Conservation (phyloP, 2,888 invertebrate species). For the Leptinotarsa peninsularis region DNA sequence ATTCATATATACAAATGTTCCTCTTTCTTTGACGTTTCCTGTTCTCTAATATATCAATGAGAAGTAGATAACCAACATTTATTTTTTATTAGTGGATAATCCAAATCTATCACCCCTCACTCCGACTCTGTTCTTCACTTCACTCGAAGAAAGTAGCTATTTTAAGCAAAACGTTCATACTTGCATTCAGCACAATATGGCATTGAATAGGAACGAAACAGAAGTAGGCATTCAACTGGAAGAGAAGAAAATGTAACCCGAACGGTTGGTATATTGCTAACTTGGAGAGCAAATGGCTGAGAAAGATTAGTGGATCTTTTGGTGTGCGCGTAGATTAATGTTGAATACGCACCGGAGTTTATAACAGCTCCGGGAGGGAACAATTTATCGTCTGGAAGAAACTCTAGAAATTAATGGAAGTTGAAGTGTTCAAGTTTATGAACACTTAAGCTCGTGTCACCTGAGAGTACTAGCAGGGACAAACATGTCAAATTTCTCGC, state of each 20-base stretch:
- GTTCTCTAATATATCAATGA: no score
- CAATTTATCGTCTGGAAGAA: conserved; percentile 4
- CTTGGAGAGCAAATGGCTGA: neutral
- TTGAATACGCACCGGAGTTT: neutral
- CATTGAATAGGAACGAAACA: neutral
- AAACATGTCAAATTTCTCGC: no score
- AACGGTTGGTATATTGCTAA: neutral
- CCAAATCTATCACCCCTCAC: neutral
- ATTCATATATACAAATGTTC: no score
- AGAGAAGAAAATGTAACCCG: neutral
- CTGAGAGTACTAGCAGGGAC: no score
- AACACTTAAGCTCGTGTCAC: neutral
- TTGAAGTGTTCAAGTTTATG: neutral
- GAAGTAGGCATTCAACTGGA: neutral
- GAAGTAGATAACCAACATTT: neutral
- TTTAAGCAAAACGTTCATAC: neutral
- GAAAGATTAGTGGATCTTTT: neutral
- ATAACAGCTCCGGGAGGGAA: neutral
- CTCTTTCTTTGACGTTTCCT: no score
- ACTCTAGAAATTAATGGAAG: neutral
- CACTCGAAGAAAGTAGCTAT: neutral
- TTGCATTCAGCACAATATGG: neutral
- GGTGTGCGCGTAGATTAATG: neutral
- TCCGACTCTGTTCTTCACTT: neutral
- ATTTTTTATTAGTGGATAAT: no score